Evolutionary conservation across 2,797 vertebrate genomes (phyloP).

Genomic region (Oryzias dopingdopingensis): DNA sequence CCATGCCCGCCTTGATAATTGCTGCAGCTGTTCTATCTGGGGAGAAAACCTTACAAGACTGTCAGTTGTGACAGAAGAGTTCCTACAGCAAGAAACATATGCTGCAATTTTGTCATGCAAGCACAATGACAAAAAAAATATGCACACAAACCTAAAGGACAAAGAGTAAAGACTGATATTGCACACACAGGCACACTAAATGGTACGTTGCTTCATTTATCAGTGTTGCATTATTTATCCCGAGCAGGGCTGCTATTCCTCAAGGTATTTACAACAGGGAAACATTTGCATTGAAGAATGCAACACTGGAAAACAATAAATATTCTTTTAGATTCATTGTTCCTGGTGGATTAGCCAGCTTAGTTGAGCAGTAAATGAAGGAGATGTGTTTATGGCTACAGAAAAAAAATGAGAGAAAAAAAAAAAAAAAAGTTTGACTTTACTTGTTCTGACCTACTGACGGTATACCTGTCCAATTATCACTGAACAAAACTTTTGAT

Average conservation of each 20-base stretch:
- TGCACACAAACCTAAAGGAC: conserved; percentile 27
- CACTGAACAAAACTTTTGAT: too few relatives aligned
- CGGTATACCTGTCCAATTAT: too few relatives aligned
- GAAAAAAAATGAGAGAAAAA: too few relatives aligned
- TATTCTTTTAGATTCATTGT: neutral
- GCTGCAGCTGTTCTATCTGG: conserved; percentile 59
- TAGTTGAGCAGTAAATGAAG: too few relatives aligned
- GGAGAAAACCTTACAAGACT: conserved; percentile 56
- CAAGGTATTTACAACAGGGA: conserved; percentile 63
- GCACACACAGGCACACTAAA: conserved; percentile 23
- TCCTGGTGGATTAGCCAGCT: neutral
- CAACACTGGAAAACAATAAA: conserved; percentile 20
- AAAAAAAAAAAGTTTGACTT: too few relatives aligned
- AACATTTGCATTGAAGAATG: conserved; percentile 60
- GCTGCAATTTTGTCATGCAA: conserved; percentile 49
- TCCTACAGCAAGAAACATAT: conserved; percentile 52
- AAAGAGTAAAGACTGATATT: conserved; percentile 39
- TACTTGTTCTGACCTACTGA: too few relatives aligned
- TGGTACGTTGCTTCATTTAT: conserved; percentile 56
- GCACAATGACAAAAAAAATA: conserved; percentile 3
- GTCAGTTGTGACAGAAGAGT: conserved; percentile 46
- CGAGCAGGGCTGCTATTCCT: conserved; percentile 51
- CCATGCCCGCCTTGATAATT: conserved; percentile 36
- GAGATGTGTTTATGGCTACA: too few relatives aligned
- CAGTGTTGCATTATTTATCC: conserved; percentile 70